Evolutionary conservation across 2,797 vertebrate genomes (phyloP), one percentile per base, ranked within the genome.

Genomic region (Setipinna tenuifilis): DNA sequence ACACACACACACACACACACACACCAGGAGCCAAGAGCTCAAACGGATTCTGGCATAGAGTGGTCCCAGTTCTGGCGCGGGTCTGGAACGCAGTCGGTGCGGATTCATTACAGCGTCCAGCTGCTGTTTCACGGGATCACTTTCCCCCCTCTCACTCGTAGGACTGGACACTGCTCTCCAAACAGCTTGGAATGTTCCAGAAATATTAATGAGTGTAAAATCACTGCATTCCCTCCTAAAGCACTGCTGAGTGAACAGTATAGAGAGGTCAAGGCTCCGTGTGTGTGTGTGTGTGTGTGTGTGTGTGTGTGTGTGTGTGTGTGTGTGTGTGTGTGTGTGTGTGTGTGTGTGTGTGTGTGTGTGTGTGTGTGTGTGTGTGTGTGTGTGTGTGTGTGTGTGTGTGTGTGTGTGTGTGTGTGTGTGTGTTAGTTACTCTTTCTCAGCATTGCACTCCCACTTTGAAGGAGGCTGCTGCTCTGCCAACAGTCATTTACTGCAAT

Each of bases 401-500:
- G 65, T 31, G 25, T 71, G 65, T 35, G 65, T 71, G 65, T 35
- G 25, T 35, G 28, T 17, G 25, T 31, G 14, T 71, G 62, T 28
- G 62, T 68, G 23, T 31, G 11, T 71, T n/a, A n/a, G n/a, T 6
- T 54, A 12, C 2, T 25, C 23, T 28, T 11, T 62, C n/a, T 11
- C n/a, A 23, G 62, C n/a, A 28, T 25, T 65, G 12, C 3, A 65
- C 62, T 65, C 62, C 23, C 62, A 28, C 62, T 65, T 28, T 28
- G 61, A 62, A 62, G 61, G 61, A 62, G 23, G 2, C 62, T 65
- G 28, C 31, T 21, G 17, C 71, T 21, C 71, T 41, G 71, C 71
- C 71, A 78, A 19, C 71, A 78, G 71, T 10, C 35, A 78, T 78
- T 78, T 78, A 78, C 65, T 44, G 71, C 35, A 78, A 78, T 78